A percentile compares a stretch with the other conserved stretches of the same genome.
Evolutionary conservation across 2,113 vertebrate genomes (phyloP).

Genomic region (Oenanthe melanoleuca): DNA sequence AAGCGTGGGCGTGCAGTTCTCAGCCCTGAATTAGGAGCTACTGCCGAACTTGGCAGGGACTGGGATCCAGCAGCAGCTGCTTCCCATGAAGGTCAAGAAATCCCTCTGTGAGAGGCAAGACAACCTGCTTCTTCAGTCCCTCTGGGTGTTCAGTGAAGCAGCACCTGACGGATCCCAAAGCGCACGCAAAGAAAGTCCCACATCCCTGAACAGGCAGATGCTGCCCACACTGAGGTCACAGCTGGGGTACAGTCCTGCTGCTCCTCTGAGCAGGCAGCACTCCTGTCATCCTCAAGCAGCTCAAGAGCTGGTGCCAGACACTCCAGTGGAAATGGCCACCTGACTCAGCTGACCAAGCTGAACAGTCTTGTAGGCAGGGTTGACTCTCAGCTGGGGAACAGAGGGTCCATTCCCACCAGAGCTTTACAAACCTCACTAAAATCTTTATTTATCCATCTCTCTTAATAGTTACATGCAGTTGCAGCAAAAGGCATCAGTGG

Average conservation of each 20-base stretch:
- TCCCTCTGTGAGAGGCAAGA: background rate
- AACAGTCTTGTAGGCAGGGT: background rate
- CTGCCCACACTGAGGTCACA: background rate
- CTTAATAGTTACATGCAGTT: background rate
- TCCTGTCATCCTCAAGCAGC: background rate
- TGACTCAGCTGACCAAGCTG: background rate
- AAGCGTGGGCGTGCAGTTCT: background rate
- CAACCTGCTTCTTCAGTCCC: background rate
- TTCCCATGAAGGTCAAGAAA: background rate
- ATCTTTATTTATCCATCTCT: background rate
- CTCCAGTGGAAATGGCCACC: background rate
- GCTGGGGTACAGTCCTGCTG: background rate
- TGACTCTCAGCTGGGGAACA: background rate
- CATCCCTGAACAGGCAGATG: background rate
- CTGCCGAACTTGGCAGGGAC: background rate
- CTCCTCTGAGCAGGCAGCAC: background rate
- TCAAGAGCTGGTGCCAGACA: background rate
- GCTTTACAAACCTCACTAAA: background rate
- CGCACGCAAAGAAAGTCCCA: fast-evolving
- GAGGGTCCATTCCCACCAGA: background rate
- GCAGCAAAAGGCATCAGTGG: background rate
- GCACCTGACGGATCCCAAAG: background rate
- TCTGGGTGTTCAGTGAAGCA: background rate
- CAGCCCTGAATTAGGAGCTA: background rate
- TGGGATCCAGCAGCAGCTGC: constrained; percentile 4